phyloP scores from a whole-genome alignment of 2,888 invertebrate species.

The Brassicogethes aeneus region DNA sequence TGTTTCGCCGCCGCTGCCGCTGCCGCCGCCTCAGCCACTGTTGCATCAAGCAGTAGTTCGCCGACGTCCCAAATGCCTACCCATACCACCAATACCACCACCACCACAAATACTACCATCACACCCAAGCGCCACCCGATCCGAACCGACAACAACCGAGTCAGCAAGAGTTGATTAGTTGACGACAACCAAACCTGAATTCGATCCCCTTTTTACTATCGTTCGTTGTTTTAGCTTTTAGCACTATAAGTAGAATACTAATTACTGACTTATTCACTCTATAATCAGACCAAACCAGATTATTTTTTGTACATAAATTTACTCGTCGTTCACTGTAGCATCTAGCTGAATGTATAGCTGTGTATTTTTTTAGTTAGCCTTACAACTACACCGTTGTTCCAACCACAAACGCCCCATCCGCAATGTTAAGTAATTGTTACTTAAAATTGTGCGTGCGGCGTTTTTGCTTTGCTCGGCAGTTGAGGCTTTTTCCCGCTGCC shows the following conservation, averaged over 20 bases:
- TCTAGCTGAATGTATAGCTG: constrained; percentile 44
- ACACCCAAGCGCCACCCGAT: constrained; percentile 1
- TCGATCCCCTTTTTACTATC: constrained; percentile 4
- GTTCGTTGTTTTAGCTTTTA: constrained; percentile 15
- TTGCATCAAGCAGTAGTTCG: background rate
- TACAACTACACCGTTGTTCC: constrained; percentile 35
- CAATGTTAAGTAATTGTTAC: too few species aligned
- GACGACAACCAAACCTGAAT: constrained; percentile 1
- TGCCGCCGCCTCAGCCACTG: background rate
- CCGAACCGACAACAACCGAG: constrained; percentile 7
- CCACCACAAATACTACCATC: too few species aligned
- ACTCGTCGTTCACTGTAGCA: constrained; percentile 38
- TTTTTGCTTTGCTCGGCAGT: too few species aligned
- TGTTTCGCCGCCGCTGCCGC: constrained; percentile 4
- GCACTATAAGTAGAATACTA: constrained; percentile 33
- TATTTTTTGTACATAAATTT: constrained; percentile 37
- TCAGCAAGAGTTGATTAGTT: too few species aligned
- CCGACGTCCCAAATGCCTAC: constrained; percentile 3
- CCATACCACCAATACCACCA: constrained; percentile 8
- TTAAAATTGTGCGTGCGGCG: too few species aligned
- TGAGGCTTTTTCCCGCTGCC: too few species aligned
- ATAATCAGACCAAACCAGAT: background rate
- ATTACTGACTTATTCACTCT: constrained; percentile 5
- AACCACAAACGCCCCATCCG: too few species aligned
- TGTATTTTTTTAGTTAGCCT: constrained; percentile 38